These are phyloP conservation scores for Nomada goodeniana DNA, from an alignment of 2,888 invertebrate genomes.

Conservation along the genomic window DNA sequence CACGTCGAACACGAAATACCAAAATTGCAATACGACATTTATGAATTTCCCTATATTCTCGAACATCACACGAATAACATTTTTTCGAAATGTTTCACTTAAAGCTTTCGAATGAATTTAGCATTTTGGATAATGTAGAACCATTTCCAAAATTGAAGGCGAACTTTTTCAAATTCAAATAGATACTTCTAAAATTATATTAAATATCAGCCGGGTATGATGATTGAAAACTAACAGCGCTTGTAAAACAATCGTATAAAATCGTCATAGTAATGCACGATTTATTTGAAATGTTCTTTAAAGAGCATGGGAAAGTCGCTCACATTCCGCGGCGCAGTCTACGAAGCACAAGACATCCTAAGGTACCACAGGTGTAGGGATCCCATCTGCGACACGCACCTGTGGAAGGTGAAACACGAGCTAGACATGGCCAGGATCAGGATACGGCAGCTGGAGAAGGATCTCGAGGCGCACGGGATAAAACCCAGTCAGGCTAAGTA, in stretches of 20 bases:
- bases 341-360: constrained; percentile 91
- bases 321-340: constrained; percentile 92
- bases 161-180: no score
- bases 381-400: constrained; percentile 91
- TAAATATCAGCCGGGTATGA: no score
- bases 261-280: not conserved
- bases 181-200: no score
- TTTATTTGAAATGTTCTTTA: constrained; percentile 64
- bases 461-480: constrained; percentile 93
- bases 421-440: constrained; percentile 94
- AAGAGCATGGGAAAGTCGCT: constrained; percentile 91
- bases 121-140: no score
- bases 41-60: no score
- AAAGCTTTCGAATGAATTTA: no score
- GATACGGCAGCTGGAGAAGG: constrained; percentile 94
- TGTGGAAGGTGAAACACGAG: constrained; percentile 97
- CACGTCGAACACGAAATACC: no score
- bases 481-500: constrained; percentile 88
- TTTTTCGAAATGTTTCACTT: no score
- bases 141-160: no score
- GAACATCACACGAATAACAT: no score
- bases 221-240: no score
- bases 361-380: constrained; percentile 91
- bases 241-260: not conserved
- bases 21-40: no score